Conservation (phyloP, 2,888 invertebrate genomes). For the Ceriagrion tenellum region DNA sequence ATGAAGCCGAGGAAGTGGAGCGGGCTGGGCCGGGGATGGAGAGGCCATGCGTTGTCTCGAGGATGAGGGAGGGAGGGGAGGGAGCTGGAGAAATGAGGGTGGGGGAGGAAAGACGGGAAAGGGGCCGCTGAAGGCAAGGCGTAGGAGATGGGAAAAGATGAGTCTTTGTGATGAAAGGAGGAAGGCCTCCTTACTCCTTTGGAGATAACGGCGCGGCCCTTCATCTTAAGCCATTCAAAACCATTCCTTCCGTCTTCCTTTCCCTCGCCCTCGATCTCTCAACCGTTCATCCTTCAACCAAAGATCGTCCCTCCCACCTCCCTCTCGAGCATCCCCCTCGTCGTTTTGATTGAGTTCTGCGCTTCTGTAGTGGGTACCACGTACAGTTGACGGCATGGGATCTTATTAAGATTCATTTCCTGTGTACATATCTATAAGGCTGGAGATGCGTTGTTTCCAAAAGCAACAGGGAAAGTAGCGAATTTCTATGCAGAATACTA, state of each 20-base stretch:
- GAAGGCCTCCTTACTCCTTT: not conserved
- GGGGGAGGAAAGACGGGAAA: not conserved
- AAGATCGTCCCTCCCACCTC: not conserved
- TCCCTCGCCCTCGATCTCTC: not conserved
- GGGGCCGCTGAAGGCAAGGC: not conserved
- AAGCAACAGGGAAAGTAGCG: too few species aligned
- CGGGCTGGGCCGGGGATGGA: not conserved
- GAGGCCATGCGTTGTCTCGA: not conserved
- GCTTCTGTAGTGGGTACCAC: too few species aligned
- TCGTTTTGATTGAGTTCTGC: conserved; percentile 2
- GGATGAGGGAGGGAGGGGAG: not conserved
- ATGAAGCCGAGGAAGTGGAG: not conserved
- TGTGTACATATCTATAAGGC: too few species aligned
- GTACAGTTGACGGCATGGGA: too few species aligned
- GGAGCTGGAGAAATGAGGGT: not conserved
- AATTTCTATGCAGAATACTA: too few species aligned
- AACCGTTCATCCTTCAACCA: not conserved
- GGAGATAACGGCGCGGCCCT: not conserved
- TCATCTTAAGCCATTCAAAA: not conserved
- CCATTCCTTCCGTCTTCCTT: not conserved
- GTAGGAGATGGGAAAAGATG: not conserved
- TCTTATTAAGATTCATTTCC: too few species aligned
- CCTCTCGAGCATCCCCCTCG: not conserved
- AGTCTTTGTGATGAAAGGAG: not conserved
- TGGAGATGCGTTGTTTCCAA: too few species aligned